These are phyloP conservation scores for Parascotia fuliginaria DNA, from an alignment of 2,888 invertebrate genomes.

Conservation along the genomic window DNA sequence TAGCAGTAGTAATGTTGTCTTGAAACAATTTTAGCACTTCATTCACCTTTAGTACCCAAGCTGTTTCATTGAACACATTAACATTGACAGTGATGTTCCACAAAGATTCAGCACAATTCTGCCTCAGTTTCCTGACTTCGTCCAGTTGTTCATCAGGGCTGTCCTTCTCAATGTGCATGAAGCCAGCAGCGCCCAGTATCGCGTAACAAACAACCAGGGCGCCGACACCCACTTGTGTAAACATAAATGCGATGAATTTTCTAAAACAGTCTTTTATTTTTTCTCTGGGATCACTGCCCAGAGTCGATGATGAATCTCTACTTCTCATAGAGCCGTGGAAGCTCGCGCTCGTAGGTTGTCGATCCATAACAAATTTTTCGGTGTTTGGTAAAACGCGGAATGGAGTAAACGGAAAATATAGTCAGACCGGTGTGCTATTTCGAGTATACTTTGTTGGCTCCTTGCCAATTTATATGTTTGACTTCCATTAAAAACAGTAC, in stretches of 20 bases:
- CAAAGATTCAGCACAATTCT: conserved; percentile 86
- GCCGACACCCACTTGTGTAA: conserved; percentile 96
- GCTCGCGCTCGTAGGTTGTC: conserved; percentile 68
- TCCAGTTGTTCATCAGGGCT: conserved; percentile 80
- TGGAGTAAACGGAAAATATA: conserved; percentile 48
- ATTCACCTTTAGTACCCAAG: conserved; percentile 87
- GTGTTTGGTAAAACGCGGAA: conserved; percentile 36
- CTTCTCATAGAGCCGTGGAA: conserved; percentile 87
- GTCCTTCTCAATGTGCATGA: conserved; percentile 91
- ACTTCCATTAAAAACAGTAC: conserved; percentile 64
- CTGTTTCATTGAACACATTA: conserved; percentile 89
- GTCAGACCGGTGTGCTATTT: conserved; percentile 65
- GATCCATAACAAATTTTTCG: conserved; percentile 61
- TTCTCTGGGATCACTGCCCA: conserved; percentile 89
- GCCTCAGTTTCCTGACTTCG: conserved; percentile 81
- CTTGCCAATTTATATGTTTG: conserved; percentile 59
- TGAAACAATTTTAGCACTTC: conserved; percentile 88
- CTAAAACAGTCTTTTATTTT: conserved; percentile 94
- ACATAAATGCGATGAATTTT: conserved; percentile 95
- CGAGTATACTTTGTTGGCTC: conserved; percentile 65
- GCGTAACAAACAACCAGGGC: conserved; percentile 95
- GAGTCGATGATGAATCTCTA: conserved; percentile 88
- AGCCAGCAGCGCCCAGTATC: conserved; percentile 93
- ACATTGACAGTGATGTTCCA: conserved; percentile 89
- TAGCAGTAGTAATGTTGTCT: conserved; percentile 87